phyloP scores from a whole-genome alignment of 2,113 vertebrate genomes.

The Colinus virginianus region DNA sequence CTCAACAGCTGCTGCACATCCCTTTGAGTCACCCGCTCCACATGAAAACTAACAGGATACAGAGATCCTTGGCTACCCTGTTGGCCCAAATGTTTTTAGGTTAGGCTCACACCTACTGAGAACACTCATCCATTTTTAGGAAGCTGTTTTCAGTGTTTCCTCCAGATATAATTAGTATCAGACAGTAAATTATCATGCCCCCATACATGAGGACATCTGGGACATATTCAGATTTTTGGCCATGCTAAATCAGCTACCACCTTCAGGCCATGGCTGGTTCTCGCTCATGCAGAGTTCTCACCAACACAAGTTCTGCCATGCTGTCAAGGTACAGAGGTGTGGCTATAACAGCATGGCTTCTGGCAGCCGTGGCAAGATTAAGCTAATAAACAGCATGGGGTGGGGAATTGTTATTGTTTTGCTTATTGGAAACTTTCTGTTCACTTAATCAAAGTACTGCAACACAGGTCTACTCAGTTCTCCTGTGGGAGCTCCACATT shows the following conservation, averaged over 20 bases:
- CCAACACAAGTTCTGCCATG: neutral
- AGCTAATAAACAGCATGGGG: neutral
- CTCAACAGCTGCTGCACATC: constrained; percentile 29
- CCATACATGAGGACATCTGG: neutral
- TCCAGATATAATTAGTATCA: neutral
- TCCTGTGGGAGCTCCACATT: neutral
- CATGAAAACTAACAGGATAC: neutral
- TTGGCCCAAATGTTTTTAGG: neutral
- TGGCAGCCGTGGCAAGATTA: neutral
- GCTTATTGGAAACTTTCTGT: neutral
- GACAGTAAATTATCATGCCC: neutral
- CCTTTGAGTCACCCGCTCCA: neutral
- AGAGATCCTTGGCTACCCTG: constrained; percentile 15
- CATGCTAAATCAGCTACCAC: neutral
- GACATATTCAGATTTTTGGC: neutral
- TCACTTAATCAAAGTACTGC: neutral
- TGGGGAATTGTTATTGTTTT: neutral
- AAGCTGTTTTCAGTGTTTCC: neutral
- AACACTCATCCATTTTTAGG: constrained; percentile 6
- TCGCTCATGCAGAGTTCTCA: fast-evolving
- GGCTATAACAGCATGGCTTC: fast-evolving
- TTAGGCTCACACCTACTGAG: neutral
- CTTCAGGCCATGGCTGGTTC: neutral
- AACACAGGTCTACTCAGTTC: neutral
- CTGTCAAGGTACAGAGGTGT: neutral